Evolutionary conservation across 1,140 invertebrate genomes (phyloP).

Genomic region (Popillia japonica): DNA sequence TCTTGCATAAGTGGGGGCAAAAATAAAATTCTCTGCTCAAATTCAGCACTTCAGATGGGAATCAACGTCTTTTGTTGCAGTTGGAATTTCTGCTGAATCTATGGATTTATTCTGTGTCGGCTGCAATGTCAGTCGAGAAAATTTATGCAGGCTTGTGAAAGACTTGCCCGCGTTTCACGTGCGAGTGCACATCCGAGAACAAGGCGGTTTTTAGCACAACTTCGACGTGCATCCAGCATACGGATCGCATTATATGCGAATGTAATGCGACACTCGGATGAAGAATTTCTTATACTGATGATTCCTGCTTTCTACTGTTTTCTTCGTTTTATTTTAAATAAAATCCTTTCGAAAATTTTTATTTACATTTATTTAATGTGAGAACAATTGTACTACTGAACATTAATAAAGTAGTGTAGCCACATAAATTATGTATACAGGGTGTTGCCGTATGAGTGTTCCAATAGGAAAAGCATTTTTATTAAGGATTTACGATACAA

Average conservation of each 20-base stretch:
- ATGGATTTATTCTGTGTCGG: neutral
- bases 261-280: neutral
- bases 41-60: neutral
- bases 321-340: neutral
- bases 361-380: no score
- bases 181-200: neutral
- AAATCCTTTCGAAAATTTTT: no score
- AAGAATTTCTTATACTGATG: neutral
- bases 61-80: neutral
- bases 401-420: no score
- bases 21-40: neutral
- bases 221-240: neutral
- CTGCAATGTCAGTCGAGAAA: neutral
- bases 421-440: no score
- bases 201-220: neutral
- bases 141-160: slow-evolving; percentile 14
- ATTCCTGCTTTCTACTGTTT: neutral
- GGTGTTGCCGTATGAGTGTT: no score
- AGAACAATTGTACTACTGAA: no score
- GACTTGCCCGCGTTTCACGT: neutral
- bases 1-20: neutral
- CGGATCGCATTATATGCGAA: neutral
- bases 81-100: neutral
- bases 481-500: no score
- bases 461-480: no score